Conservation (phyloP, 2,113 vertebrate species). For the Bagarius yarrelli region DNA sequence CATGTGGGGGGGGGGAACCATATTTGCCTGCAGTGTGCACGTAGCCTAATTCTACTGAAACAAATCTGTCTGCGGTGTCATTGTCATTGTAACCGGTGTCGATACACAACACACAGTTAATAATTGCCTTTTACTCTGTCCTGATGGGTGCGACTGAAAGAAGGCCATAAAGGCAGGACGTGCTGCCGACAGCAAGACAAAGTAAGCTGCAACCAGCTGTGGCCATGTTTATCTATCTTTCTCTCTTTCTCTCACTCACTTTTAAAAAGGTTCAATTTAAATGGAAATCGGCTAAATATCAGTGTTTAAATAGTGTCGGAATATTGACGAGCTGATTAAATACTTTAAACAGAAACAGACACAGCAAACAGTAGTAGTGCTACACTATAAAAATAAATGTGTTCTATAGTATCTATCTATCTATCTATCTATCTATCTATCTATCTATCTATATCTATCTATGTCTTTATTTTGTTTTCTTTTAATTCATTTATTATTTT, state of each 20-base stretch:
- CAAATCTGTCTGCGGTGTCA: neutral
- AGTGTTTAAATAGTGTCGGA: neutral
- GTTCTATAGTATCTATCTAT: too few species aligned
- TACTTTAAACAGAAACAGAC: neutral
- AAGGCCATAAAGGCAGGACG: neutral
- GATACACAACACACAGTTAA: conserved; percentile 1
- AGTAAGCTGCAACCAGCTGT: conserved; percentile 21
- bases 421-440: too few species aligned
- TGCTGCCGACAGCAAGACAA: neutral
- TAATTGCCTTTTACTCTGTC: neutral
- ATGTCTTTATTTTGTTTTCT: too few species aligned
- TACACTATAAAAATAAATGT: too few species aligned
- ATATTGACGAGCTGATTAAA: neutral
- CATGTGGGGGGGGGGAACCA: too few species aligned
- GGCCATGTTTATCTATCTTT: neutral
- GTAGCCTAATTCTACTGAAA: too few species aligned
- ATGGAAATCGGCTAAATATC: neutral
- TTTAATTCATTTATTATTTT: too few species aligned
- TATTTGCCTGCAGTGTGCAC: too few species aligned
- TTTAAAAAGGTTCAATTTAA: neutral
- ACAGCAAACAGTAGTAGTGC: neutral
- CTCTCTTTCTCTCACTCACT: neutral
- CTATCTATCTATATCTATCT: too few species aligned
- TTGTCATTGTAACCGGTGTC: neutral
- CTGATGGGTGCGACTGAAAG: conserved; percentile 1